Evolutionary conservation across 2,113 vertebrate species (phyloP).

Genomic region (Vulpes vulpes): DNA sequence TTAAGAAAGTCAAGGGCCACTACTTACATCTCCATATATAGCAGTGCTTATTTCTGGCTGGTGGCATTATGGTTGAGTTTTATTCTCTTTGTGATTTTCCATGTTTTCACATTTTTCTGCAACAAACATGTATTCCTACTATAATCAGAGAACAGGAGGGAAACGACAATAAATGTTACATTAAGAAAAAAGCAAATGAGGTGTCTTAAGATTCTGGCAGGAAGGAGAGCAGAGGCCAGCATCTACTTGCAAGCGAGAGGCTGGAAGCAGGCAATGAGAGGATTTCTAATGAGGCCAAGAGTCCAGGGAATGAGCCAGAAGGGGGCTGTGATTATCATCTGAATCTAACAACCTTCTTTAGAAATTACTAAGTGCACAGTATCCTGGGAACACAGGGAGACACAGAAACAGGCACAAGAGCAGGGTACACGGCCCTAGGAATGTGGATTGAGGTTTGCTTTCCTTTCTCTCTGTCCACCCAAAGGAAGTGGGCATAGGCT

Average conservation of each 20-base stretch:
- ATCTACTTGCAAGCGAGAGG: conserved; percentile 30
- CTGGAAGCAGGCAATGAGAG: conserved; percentile 44
- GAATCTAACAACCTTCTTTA: conserved; percentile 60
- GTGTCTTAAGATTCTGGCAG: background rate
- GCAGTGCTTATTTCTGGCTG: background rate
- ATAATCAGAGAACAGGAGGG: conserved; percentile 56
- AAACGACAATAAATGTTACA: conserved; percentile 59
- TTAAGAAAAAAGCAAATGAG: conserved; percentile 44
- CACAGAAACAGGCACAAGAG: background rate
- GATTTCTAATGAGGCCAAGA: conserved; percentile 78
- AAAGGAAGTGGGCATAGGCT: background rate
- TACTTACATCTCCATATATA: background rate
- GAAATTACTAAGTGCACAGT: conserved; percentile 57
- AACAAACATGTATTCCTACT: conserved; percentile 44
- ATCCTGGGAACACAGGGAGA: conserved; percentile 52
- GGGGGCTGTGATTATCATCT: conserved; percentile 64
- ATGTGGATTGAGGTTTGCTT: background rate
- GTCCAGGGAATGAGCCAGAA: conserved; percentile 66
- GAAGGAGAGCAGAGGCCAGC: conserved; percentile 31
- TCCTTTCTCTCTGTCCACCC: background rate
- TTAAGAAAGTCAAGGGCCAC: background rate
- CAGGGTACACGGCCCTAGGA: conserved; percentile 46
- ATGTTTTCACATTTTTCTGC: conserved; percentile 58
- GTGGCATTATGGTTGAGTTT: conserved; percentile 19
- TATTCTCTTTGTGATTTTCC: conserved; percentile 56